These are phyloP conservation scores for Vollenhovia emeryi DNA, from an alignment of 1,140 invertebrate genomes.

Conservation along the genomic window DNA sequence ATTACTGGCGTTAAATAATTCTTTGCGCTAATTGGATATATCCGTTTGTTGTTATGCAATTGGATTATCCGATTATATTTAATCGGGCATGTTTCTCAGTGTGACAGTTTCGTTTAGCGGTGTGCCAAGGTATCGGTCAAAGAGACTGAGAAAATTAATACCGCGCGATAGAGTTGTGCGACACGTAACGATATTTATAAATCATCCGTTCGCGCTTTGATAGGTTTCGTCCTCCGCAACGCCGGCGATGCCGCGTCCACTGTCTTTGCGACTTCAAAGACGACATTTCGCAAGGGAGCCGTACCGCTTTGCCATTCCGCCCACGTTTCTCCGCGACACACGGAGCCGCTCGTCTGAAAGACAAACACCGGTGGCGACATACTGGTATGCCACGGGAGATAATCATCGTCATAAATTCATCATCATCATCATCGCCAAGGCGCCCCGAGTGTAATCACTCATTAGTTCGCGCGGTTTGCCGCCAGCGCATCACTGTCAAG, in stretches of 20 bases:
- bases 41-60: no score
- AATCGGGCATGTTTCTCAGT: no score
- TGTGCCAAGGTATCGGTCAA: neutral
- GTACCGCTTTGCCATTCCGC: conserved; percentile 31
- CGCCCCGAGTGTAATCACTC: conserved; percentile 76
- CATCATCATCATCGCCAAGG: conserved; percentile 75
- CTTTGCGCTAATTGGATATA: no score
- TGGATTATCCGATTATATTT: no score
- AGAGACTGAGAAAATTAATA: neutral
- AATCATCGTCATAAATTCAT: conserved; percentile 80
- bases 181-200: neutral
- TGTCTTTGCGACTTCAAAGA: neutral
- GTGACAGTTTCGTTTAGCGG: neutral
- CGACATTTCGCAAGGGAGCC: conserved; percentile 55
- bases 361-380: conserved; percentile 77
- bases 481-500: conserved; percentile 71
- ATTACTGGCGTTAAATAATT: no score
- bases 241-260: neutral
- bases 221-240: neutral
- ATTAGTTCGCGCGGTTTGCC: conserved; percentile 68
- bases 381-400: conserved; percentile 72
- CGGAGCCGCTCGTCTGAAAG: conserved; percentile 61
- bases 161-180: neutral
- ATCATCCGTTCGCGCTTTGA: neutral
- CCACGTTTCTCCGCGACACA: conserved; percentile 19